Evolutionary conservation across 2,113 vertebrate genomes (phyloP).

Genomic region (Melierax canorus): DNA sequence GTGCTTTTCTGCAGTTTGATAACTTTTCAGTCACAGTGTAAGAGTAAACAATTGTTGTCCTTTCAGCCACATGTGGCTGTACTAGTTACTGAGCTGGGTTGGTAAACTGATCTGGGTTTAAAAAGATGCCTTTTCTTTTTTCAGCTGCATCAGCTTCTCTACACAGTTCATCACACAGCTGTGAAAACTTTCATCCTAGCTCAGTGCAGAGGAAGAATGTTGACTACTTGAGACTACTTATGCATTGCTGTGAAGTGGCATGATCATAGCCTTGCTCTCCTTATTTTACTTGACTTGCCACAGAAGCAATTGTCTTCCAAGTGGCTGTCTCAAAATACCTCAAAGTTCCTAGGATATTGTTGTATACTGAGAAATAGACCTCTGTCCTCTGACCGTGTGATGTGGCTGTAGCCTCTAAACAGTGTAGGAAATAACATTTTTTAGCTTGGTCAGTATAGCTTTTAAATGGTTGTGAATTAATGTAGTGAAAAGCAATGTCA

Average conservation of each 20-base stretch:
- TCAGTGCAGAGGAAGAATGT: not conserved
- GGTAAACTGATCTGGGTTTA: not conserved
- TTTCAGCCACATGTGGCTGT: not conserved
- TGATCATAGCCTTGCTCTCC: not conserved
- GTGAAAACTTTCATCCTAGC: not conserved
- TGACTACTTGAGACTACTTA: not conserved
- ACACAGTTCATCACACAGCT: not conserved
- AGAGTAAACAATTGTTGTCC: not conserved
- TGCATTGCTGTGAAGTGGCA: not conserved
- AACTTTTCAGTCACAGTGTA: not conserved
- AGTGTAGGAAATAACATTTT: not conserved
- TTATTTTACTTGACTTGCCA: not conserved
- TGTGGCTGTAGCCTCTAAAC: not conserved
- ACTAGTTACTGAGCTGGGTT: not conserved
- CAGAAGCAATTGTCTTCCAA: not conserved
- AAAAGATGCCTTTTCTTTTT: not conserved
- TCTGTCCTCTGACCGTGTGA: not conserved
- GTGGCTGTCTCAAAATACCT: not conserved
- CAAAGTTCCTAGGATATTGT: not conserved
- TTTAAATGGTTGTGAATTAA: not conserved
- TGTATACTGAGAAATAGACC: not conserved
- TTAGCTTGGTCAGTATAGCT: not conserved
- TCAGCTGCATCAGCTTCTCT: not conserved
- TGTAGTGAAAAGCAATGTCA: not conserved
- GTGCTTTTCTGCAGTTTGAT: not conserved